These are phyloP conservation scores for Acipenser transmontanus DNA, from an alignment of 2,797 vertebrate species.

Conservation along the genomic window DNA sequence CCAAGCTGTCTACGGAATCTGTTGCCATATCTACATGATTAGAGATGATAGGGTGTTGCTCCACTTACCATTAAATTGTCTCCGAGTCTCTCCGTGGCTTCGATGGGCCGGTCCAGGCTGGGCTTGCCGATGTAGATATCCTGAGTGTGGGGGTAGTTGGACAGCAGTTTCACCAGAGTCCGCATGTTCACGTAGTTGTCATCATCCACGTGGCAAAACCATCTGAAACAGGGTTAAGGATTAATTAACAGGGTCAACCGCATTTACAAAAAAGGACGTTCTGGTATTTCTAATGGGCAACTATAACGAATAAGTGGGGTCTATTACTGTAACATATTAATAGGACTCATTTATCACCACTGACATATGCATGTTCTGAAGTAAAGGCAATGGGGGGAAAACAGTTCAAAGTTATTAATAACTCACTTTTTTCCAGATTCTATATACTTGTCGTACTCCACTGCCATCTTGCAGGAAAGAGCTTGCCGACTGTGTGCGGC, in stretches of 20 bases:
- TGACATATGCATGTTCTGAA: too few relatives aligned
- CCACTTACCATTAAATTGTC: constrained; percentile 83
- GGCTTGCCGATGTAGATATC: constrained; percentile 94
- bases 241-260: too few relatives aligned
- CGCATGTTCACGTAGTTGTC: constrained; percentile 90
- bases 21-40: too few relatives aligned
- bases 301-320: too few relatives aligned
- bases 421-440: constrained; percentile 89
- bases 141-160: constrained; percentile 81
- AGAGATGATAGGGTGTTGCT: not conserved
- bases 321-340: too few relatives aligned
- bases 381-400: too few relatives aligned
- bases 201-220: constrained; percentile 97
- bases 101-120: constrained; percentile 91
- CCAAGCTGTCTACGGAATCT: too few relatives aligned
- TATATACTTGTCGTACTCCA: constrained; percentile 94
- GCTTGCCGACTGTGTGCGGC: constrained; percentile 94
- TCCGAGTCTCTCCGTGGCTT: constrained; percentile 86
- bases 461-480: constrained; percentile 96
- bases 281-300: too few relatives aligned
- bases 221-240: constrained; percentile 51
- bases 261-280: too few relatives aligned
- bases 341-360: too few relatives aligned
- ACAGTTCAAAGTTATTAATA: too few relatives aligned
- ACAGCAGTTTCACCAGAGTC: constrained; percentile 77